Evolutionary conservation across 2,797 vertebrate genomes (phyloP), one percentile per base, ranked within the genome.

Genomic region (Epinephelus malabaricus): DNA sequence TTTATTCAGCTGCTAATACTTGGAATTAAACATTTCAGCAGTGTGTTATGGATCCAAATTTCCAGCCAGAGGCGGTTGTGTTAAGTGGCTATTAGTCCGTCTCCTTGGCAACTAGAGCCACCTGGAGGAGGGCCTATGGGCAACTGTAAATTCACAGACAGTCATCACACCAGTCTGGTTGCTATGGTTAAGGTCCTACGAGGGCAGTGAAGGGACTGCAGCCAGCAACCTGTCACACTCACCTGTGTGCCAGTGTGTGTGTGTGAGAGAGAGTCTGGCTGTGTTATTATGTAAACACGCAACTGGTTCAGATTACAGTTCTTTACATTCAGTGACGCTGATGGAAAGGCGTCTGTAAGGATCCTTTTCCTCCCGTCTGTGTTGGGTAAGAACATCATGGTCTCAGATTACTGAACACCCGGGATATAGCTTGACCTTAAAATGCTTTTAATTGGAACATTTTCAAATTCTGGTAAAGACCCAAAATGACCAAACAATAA

Each of bases 121-220:
- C 51, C 60, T 72, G 15, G 47, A 69, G 56, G 71, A 45, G 54
- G 38, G 50, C 45, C 21, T 45, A 15, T 12, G 27, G 18, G 60
- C 49, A 46, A 25, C 43, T 63, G 61, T 64, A 51, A 74, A 25
- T 17, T 46, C 21, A 34, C 67, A 70, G 67, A 68, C 76, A 71
- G 69, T 65, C 56, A 84, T 75, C 59, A 19, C 38, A 40, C 27
- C 27, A 88, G 73, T 67, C 66, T 10, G 34, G 76, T 86, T 84
- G 64, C 82, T 79, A 85, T 85, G 76, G 83, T 77, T 76, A 87
- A 47, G 30, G 34, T 83, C 43, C 43, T 53, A n/a, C 45, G 17
- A 55, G 67, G 79, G 69, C 2, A 12, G 51, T 64, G 63, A 63
- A 59, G 67, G 65, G 18, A 63, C 65, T 19, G 59, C 64, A 40